Base-by-base conservation (phyloP, 1,140 invertebrate genomes). In the Drosophila ogumai region DNA sequence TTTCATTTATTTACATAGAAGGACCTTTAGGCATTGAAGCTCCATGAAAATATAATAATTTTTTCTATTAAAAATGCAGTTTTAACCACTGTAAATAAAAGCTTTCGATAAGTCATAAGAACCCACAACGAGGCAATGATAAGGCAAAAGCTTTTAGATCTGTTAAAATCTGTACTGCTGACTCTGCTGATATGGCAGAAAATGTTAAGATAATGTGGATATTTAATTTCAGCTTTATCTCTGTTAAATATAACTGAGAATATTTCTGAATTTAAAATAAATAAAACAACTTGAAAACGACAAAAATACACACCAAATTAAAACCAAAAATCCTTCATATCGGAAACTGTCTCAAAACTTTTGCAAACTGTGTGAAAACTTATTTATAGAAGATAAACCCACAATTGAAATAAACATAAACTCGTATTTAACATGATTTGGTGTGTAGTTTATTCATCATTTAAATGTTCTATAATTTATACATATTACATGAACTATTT, bases 381-480 rank as follows among this genome's bases (percentile, higher is more conserved):
- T 4, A 10, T 43, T 31, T 57, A 10, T 3, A 28, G 2, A 7
- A 17, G 15, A 47, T 12, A n/a, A 25, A 5, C n/a, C 31, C 31
- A 38, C 6, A 43, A 12, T 17, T 9, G 17, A 56, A 56, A 56
- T 10, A 28, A 68, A n/a, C 8, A 32, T 44, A 5, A 3, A 68
- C 12, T 56, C 25, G 25, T 47, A 52, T 65, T 67, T 86, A 86
- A 87, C 82, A 87, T 87, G 82, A 63, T 61, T 69, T 65, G 44
- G 66, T 81, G 68, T 71, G 66, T 82, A 75, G 54, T 86, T 86
- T 85, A 74, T 86, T 79, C 52, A 81, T 81, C 60, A 61, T 75
- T 85, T 73, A 79, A 79, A 79, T 79, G 67, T 79, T 79, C 67
- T 81, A 78, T 74, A 81, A 63, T 81, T 77, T 84, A 81, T 76